Evolutionary conservation across 2,797 vertebrate species (phyloP).

Genomic region (Cottoperca gobio): DNA sequence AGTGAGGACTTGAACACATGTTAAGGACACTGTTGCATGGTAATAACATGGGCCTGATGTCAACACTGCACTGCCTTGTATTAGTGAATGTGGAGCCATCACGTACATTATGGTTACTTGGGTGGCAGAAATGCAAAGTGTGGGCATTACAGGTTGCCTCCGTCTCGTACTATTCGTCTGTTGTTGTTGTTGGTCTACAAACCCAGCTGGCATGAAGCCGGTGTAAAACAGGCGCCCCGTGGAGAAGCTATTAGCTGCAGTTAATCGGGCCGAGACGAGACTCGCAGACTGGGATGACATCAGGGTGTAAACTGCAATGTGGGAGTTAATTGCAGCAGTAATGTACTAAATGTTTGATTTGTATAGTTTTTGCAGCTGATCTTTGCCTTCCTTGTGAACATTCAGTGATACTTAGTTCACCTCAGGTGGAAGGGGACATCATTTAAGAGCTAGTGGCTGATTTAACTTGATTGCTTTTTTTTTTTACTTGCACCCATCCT

Average conservation of each 20-base stretch:
- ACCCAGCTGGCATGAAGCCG: constrained; percentile 46
- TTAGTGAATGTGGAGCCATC: constrained; percentile 20
- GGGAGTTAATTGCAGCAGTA: constrained; percentile 25
- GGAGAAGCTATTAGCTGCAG: constrained; percentile 68
- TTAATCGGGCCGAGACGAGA: constrained; percentile 58
- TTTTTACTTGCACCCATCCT: constrained; percentile 6
- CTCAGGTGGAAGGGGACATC: constrained; percentile 18
- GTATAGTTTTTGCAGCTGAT: constrained; percentile 10
- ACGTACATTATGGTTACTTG: constrained; percentile 16
- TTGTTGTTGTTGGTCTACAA: constrained; percentile 54
- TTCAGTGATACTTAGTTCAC: not conserved
- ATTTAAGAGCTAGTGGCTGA: not conserved
- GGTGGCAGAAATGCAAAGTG: constrained; percentile 44
- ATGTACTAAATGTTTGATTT: constrained; percentile 25
- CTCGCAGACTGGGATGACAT: constrained; percentile 48
- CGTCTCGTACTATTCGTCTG: constrained; percentile 40
- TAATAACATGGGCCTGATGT: not conserved
- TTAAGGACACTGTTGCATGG: not conserved
- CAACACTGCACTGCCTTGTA: constrained; percentile 9
- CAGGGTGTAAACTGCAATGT: constrained; percentile 41
- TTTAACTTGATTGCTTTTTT: constrained; percentile 12
- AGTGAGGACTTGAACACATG: not conserved
- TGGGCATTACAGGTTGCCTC: constrained; percentile 27
- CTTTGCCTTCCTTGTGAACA: constrained; percentile 21
- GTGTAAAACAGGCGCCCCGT: constrained; percentile 49